Evolutionary conservation across 1,140 invertebrate species (phyloP).

Genomic region (Panagrolaimus sp.): DNA sequence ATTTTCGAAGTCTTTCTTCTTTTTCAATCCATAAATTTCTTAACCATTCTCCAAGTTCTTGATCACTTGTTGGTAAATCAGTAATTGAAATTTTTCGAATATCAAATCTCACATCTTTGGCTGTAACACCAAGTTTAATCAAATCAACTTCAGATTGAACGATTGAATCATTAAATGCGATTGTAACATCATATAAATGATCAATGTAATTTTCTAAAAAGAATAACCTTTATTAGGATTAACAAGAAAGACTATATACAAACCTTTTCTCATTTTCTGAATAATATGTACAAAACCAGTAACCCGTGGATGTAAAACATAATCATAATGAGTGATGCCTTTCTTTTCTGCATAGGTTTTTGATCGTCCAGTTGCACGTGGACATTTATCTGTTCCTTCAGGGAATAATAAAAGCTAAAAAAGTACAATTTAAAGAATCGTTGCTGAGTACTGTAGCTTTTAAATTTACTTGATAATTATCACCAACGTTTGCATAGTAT

Average conservation of each 20-base stretch:
- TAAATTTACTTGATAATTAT: slow-evolving; percentile 60
- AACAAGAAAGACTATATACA: slow-evolving; percentile 9
- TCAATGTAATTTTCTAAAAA: slow-evolving; percentile 64
- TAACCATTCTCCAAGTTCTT: slow-evolving; percentile 64
- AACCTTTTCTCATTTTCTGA: slow-evolving; percentile 66
- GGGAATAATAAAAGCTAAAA: slow-evolving; percentile 72
- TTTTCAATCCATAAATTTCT: slow-evolving; percentile 70
- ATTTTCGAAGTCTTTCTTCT: slow-evolving; percentile 65
- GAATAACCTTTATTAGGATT: not conserved
- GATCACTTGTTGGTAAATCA: slow-evolving; percentile 60
- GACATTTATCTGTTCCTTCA: slow-evolving; percentile 78
- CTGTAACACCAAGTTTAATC: slow-evolving; percentile 62
- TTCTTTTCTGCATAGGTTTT: slow-evolving; percentile 70
- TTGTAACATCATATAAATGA: slow-evolving; percentile 73
- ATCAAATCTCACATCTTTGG: slow-evolving; percentile 70
- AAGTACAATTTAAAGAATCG: not conserved
- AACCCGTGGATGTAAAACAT: slow-evolving; percentile 76
- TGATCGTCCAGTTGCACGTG: slow-evolving; percentile 68
- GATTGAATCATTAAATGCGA: slow-evolving; percentile 69
- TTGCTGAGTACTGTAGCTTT: too few relatives aligned
- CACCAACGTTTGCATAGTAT: slow-evolving; percentile 67
- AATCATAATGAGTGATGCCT: slow-evolving; percentile 67
- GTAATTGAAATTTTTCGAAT: slow-evolving; percentile 66
- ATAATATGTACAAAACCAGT: slow-evolving; percentile 74
- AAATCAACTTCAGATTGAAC: slow-evolving; percentile 70